Percentiles rank a stretch among this genome's conserved stretches.
These are phyloP conservation scores for Naso thynnoides DNA, from an alignment of 2,797 vertebrate genomes.

Conservation along the genomic window DNA sequence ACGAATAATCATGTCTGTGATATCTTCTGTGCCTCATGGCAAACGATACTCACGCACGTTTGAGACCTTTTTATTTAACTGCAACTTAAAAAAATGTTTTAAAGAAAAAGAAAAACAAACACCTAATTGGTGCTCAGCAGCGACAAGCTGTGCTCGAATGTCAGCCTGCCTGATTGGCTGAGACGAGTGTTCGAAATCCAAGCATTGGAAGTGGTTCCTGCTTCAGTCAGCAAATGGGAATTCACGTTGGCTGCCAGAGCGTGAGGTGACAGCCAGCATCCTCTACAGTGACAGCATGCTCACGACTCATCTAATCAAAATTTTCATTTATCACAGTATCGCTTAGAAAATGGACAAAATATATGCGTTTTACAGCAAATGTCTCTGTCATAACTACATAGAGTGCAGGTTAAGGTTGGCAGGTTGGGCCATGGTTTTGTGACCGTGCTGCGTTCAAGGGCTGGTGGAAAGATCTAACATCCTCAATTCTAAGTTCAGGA, in stretches of 20 bases:
- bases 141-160: conserved; percentile 33
- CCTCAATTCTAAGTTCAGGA: background rate
- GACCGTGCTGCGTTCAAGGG: background rate
- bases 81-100: background rate
- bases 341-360: conserved; percentile 14
- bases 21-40: background rate
- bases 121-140: conserved; percentile 23
- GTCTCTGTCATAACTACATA: background rate
- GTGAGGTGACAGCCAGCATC: conserved; percentile 47
- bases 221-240: conserved; percentile 66
- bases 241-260: conserved; percentile 52
- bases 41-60: background rate
- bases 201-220: conserved; percentile 53
- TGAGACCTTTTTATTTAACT: background rate
- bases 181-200: conserved; percentile 34
- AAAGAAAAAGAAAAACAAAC: conserved; percentile 29
- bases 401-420: no score
- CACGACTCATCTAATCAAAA: conserved; percentile 33
- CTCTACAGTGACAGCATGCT: conserved; percentile 45
- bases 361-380: background rate
- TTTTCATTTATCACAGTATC: conserved; percentile 10
- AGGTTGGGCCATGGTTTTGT: no score
- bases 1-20: background rate
- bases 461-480: background rate
- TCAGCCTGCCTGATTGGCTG: conserved; percentile 45